Percentiles rank a stretch among this genome's conserved stretches.
These are phyloP conservation scores for Diplodus puntazzo DNA, from an alignment of 2,797 vertebrate genomes.

Conservation along the genomic window DNA sequence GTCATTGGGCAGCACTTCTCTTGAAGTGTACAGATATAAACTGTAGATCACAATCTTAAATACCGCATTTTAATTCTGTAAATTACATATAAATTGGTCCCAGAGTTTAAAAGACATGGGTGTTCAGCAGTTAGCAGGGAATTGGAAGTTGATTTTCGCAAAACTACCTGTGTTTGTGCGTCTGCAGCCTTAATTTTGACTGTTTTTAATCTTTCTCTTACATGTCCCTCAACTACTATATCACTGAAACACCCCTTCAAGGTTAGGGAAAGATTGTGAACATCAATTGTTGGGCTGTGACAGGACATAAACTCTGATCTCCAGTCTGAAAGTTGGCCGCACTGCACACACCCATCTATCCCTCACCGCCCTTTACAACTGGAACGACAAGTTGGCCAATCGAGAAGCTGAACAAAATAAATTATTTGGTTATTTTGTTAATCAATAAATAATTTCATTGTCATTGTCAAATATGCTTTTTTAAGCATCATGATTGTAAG, in stretches of 20 bases:
- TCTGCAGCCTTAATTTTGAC: background rate
- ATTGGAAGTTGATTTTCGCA: background rate
- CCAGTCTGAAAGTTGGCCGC: constrained; percentile 4
- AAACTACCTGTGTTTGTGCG: background rate
- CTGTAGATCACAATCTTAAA: too few relatives aligned
- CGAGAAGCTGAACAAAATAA: too few relatives aligned
- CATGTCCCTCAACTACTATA: background rate
- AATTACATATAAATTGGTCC: background rate
- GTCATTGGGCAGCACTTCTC: background rate
- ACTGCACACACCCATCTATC: background rate
- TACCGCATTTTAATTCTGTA: too few relatives aligned
- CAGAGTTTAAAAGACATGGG: background rate
- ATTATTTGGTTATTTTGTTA: too few relatives aligned
- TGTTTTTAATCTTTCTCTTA: background rate
- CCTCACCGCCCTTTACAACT: too few relatives aligned
- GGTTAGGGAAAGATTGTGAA: constrained; percentile 2
- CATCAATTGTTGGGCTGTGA: constrained; percentile 18
- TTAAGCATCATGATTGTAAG: too few relatives aligned
- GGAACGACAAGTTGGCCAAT: too few relatives aligned
- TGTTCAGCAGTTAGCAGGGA: background rate
- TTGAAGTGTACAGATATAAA: background rate
- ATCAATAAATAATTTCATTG: too few relatives aligned
- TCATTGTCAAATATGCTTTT: too few relatives aligned
- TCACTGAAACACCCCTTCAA: constrained; percentile 13
- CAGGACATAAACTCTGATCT: constrained; percentile 13